Evolutionary conservation across 2,113 vertebrate species (phyloP), one percentile per base, ranked within the genome.

Genomic region (Opisthocomus hoazin): DNA sequence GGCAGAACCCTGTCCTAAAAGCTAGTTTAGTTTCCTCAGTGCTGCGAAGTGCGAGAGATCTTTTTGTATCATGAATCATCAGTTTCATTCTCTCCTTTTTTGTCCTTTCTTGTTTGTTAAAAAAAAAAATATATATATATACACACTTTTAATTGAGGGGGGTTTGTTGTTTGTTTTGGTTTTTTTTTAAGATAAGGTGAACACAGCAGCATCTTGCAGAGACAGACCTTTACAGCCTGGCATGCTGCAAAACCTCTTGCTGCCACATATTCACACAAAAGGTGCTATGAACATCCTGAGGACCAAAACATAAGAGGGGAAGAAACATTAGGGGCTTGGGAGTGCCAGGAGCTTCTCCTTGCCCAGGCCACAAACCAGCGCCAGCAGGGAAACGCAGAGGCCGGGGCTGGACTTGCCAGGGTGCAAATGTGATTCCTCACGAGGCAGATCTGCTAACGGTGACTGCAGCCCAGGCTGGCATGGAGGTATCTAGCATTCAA

Each of bases 91-190:
- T 61, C 24, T 43, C 26, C 12, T 26, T 57, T 81, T 68, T 58
- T 45, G 26, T 45, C 4, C 2, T 54, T 39, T 53, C 15, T 43
- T 50, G n/a, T 53, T 15, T n/a, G 11, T 58, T 64, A 14, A n/a
- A 65, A 37, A 61, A 57, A 45, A 43, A 43, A 43, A 43, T 12
- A 43, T 17, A 45, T 17, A 18, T 19, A 10, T 6, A 22, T 1
- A 11, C 4, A 23, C 4, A 12, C 9, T 36, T 81, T 20, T 19
- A 5, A 3, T 65, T 57, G 69, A 4, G 7, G 11, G 2, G 4
- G 0, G 2, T 39, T 66, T 60, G 7, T n/a, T 84, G 24, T 30
- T 54, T 26, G 13, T 26, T 53, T 26, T 22, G 3, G 2, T 12
- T 73, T 89, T 86, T 32, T 23, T 56, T 41, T 66, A 60, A 50